These are phyloP conservation scores for Drosophila limbata DNA, from an alignment of 2,888 invertebrate species.

Conservation along the genomic window DNA sequence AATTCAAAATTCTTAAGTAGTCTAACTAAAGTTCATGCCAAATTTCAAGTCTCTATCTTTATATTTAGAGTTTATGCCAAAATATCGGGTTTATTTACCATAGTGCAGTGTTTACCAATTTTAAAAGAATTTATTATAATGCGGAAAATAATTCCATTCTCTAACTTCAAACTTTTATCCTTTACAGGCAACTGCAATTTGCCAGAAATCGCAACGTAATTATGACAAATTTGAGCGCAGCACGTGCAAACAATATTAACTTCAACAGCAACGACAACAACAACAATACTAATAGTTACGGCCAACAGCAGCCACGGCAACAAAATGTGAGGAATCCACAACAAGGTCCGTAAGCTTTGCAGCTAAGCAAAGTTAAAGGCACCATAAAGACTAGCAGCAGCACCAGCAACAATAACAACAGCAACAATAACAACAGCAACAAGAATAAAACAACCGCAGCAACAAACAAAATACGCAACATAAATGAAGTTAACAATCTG, in stretches of 20 bases:
- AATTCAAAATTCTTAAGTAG: too few relatives aligned
- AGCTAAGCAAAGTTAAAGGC: slow-evolving; percentile 40
- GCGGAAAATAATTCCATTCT: slow-evolving; percentile 9
- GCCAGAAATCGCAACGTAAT: slow-evolving; percentile 52
- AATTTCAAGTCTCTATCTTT: too few relatives aligned
- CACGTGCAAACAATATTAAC: slow-evolving; percentile 26
- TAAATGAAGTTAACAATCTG: slow-evolving; percentile 86
- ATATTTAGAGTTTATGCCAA: too few relatives aligned
- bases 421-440: slow-evolving; percentile 22
- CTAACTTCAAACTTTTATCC: slow-evolving; percentile 1
- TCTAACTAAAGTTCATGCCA: too few relatives aligned
- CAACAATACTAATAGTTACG: slow-evolving; percentile 26
- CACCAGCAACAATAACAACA: slow-evolving; percentile 19
- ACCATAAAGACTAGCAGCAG: slow-evolving; percentile 16
- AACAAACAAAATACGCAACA: slow-evolving; percentile 72
- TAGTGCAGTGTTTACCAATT: neutral
- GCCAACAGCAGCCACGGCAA: slow-evolving; percentile 38
- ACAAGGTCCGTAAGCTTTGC: slow-evolving; percentile 57
- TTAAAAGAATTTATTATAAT: neutral
- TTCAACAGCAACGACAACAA: slow-evolving; percentile 17
- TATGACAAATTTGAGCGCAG: slow-evolving; percentile 62
- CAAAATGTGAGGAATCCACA: slow-evolving; percentile 62
- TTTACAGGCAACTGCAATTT: slow-evolving; percentile 53
- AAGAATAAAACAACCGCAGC: slow-evolving; percentile 35
- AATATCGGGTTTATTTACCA: too few relatives aligned